A percentile compares a stretch with the other conserved stretches of the same genome.
Conservation (phyloP, 2,888 invertebrate species). For the Apamea anceps region DNA sequence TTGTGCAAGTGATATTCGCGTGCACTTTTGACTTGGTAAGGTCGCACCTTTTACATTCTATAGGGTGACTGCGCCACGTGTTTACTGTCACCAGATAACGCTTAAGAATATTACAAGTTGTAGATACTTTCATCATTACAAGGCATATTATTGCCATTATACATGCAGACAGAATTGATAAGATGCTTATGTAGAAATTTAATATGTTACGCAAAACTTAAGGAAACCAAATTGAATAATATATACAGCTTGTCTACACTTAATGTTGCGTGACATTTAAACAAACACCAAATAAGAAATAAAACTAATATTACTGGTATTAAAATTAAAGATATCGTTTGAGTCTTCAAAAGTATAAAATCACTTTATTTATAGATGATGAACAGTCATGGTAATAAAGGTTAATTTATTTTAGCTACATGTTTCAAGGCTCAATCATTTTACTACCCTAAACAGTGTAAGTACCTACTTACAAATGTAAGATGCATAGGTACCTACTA, state of each 20-base stretch:
- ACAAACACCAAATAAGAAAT: slow-evolving; percentile 19
- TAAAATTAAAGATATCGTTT: slow-evolving; percentile 14
- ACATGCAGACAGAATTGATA: neutral
- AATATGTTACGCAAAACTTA: slow-evolving; percentile 39
- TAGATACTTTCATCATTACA: neutral
- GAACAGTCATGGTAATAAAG: neutral
- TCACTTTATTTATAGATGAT: slow-evolving; percentile 31
- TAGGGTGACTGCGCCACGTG: slow-evolving; percentile 43
- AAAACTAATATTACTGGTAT: slow-evolving; percentile 42
- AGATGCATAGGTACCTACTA: neutral
- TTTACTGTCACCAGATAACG: slow-evolving; percentile 26
- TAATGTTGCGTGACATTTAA: slow-evolving; percentile 55
- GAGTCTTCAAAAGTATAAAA: slow-evolving; percentile 1
- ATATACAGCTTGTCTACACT: slow-evolving; percentile 22
- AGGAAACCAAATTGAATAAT: slow-evolving; percentile 22
- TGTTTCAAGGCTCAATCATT: neutral
- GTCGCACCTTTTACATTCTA: slow-evolving; percentile 61
- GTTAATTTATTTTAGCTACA: neutral
- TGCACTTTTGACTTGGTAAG: slow-evolving; percentile 56
- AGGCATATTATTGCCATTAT: neutral
- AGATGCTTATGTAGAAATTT: slow-evolving; percentile 6
- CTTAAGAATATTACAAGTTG: slow-evolving; percentile 4
- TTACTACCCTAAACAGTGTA: neutral
- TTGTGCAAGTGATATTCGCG: slow-evolving; percentile 43
- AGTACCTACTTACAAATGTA: neutral